Evolutionary conservation across 2,888 invertebrate genomes (phyloP).

Genomic region (Opisthograptis luteolata): DNA sequence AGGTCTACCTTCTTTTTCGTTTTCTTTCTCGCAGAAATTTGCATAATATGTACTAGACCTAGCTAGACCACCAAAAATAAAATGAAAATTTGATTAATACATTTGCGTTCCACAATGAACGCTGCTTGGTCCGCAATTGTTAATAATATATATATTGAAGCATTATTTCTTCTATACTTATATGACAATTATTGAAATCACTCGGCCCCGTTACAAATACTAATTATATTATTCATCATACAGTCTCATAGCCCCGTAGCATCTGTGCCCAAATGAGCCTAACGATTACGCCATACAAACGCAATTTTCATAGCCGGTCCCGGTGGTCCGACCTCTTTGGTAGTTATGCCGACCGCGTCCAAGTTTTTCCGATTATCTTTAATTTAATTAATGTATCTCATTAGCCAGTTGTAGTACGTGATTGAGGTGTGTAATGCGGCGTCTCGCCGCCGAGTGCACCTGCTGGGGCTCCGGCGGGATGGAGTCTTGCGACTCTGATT

Average conservation of each 20-base stretch:
- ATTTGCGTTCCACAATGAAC: slow-evolving; percentile 6
- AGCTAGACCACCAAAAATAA: too few relatives aligned
- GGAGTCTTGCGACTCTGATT: slow-evolving; percentile 34
- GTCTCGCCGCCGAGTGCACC: slow-evolving; percentile 43
- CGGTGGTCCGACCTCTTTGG: slow-evolving; percentile 7
- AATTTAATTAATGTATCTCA: slow-evolving; percentile 25
- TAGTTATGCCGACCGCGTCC: slow-evolving; percentile 12
- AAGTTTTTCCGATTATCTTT: slow-evolving; percentile 11
- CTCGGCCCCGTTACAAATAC: too few relatives aligned
- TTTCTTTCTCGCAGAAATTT: neutral
- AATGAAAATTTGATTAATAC: too few relatives aligned
- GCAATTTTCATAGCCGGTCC: slow-evolving; percentile 5
- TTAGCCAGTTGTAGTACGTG: slow-evolving; percentile 16
- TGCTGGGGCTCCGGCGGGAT: slow-evolving; percentile 35
- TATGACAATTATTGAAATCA: too few relatives aligned
- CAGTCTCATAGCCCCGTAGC: too few relatives aligned
- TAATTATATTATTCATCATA: too few relatives aligned
- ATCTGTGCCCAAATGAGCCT: too few relatives aligned
- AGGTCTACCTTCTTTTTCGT: neutral
- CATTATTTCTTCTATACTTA: too few relatives aligned
- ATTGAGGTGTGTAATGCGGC: slow-evolving; percentile 21
- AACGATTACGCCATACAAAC: neutral
- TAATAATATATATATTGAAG: too few relatives aligned
- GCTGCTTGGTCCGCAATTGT: neutral
- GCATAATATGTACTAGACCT: too few relatives aligned